Base-by-base conservation (phyloP, 2,888 invertebrate species). In the Parnassius smintheus region DNA sequence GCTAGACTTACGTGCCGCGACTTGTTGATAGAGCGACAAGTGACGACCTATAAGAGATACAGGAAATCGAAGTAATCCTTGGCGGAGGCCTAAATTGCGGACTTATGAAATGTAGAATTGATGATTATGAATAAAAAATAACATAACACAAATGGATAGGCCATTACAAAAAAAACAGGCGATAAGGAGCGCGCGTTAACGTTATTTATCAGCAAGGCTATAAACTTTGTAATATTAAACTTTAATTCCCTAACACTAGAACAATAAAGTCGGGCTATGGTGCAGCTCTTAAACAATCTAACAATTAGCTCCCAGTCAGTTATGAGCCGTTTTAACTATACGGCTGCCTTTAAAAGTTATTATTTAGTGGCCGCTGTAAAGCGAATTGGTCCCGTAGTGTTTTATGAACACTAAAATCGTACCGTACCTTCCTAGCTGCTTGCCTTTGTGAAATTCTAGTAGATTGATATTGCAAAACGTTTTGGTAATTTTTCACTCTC, bases 391-490 rank as follows among this genome's bases (percentile, higher is more conserved):
- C 54, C 53, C 57, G 22, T 65, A 64, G 63, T 57, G 53, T 63
- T 65, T 65, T 65, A 63, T 70, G 70, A 68, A 72, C 76, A 72
- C 75, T 62, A 56, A 64, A 67, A 59, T 54, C 50, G 48, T 41
- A 10, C 54, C 45, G 45, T 62, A 53, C 56, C 57, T 61, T 42
- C 12, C 8, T 8, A 12, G 4, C 48, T 48, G 48, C 48, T 48
- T 54, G 42, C 44, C 42, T 54, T 44, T 54, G n/a, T 7, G 7
- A 41, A 41, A 41, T 35, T 42, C n/a, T 11, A 48, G 7, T n/a
- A 13, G 9, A 48, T 48, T 48, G 18, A 18, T 18, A 48, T 13
- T 13, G 13, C 13, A 13, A 7, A 48, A 48, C 44, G 10, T 44
- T 44, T 8, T 44, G 10, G 3, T 25, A 25, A 25, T 25, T 25